Conservation (phyloP, 2,888 invertebrate species). For the Cheilosia urbana region DNA sequence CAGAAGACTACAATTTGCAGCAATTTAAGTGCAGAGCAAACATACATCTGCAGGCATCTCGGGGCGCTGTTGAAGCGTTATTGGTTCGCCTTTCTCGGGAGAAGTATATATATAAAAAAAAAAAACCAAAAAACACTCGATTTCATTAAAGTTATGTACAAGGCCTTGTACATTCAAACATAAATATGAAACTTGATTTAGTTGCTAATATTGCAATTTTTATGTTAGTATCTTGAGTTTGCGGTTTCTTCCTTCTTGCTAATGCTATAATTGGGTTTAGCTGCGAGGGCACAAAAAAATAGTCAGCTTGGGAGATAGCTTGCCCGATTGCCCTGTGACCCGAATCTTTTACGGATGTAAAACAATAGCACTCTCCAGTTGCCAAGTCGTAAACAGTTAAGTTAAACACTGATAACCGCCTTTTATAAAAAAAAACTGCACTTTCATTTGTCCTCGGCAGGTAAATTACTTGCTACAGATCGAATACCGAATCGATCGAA, state of each 20-base stretch:
- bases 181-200: too few species aligned
- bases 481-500: background rate
- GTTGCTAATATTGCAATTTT: too few species aligned
- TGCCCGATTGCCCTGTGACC: conserved; percentile 3
- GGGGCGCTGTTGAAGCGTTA: too few species aligned
- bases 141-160: too few species aligned
- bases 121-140: too few species aligned
- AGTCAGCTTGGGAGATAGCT: background rate
- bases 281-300: conserved; percentile 2
- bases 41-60: too few species aligned
- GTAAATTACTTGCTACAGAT: conserved; percentile 9
- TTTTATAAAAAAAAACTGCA: conserved; percentile 1
- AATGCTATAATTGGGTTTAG: conserved; percentile 9
- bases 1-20: too few species aligned
- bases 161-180: too few species aligned
- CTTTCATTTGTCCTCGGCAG: background rate
- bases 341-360: background rate
- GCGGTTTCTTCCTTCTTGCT: conserved; percentile 13
- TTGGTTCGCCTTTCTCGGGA: too few species aligned
- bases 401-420: background rate
- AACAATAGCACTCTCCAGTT: background rate
- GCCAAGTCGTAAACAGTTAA: background rate
- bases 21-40: too few species aligned
- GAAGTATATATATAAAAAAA: too few species aligned
- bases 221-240: too few species aligned